Conservation (phyloP, 1,140 invertebrate species). For the Agraylea sexmaculata region DNA sequence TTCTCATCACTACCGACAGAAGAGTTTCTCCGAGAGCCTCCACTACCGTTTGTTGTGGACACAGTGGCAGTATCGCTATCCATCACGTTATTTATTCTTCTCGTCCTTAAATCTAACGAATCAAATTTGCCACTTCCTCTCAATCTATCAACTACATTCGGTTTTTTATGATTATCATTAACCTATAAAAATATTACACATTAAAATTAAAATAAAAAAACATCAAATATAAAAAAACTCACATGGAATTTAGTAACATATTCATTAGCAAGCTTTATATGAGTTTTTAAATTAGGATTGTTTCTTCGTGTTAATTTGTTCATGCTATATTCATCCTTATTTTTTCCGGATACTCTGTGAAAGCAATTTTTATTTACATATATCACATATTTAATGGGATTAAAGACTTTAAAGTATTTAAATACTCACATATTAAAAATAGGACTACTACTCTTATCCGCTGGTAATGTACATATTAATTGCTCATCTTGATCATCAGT, state of each 20-base stretch:
- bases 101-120: constrained; percentile 20
- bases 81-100: constrained; percentile 33
- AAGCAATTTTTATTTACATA: background rate
- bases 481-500: constrained; percentile 14
- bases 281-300: too few relatives aligned
- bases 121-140: too few relatives aligned
- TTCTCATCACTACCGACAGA: constrained; percentile 25
- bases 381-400: too few relatives aligned
- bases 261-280: constrained; percentile 28
- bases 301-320: too few relatives aligned
- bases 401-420: too few relatives aligned
- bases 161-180: constrained; percentile 6
- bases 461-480: constrained; percentile 13
- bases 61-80: constrained; percentile 38
- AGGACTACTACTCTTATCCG: constrained; percentile 5
- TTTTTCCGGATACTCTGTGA: constrained; percentile 8
- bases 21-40: constrained; percentile 34
- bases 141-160: constrained; percentile 1
- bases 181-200: background rate
- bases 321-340: constrained; percentile 1
- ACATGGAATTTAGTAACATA: constrained; percentile 35
- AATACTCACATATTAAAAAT: constrained; percentile 10
- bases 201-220: background rate
- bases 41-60: constrained; percentile 29
- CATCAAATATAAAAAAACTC: constrained; percentile 4